Conservation (phyloP, 2,113 vertebrate species). For the Loxodonta africana region DNA sequence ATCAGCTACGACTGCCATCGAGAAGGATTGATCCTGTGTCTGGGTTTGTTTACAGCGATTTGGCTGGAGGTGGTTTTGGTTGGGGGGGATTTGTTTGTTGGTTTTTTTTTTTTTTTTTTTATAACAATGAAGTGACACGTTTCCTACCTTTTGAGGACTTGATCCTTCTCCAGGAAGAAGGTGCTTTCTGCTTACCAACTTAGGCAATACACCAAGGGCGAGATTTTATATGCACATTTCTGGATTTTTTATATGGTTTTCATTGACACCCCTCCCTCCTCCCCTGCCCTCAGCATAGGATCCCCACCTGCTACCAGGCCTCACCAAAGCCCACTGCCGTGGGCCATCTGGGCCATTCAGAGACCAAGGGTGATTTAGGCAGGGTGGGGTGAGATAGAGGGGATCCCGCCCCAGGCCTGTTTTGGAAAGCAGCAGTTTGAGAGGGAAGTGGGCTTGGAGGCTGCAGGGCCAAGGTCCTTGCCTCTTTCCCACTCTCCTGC, state of each 20-base stretch:
- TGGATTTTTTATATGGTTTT: constrained; percentile 85
- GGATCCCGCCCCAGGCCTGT: constrained; percentile 40
- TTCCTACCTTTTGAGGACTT: constrained; percentile 87
- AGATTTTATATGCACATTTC: constrained; percentile 88
- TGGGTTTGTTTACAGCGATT: constrained; percentile 88
- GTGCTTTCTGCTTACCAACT: constrained; percentile 84
- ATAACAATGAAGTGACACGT: constrained; percentile 86
- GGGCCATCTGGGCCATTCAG: constrained; percentile 62
- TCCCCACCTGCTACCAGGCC: constrained; percentile 69
- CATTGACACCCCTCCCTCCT: constrained; percentile 73
- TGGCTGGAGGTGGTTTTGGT: constrained; percentile 77
- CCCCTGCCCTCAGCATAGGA: background rate
- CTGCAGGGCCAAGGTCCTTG: background rate
- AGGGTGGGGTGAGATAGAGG: background rate
- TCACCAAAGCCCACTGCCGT: constrained; percentile 80
- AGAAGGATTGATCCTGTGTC: constrained; percentile 83
- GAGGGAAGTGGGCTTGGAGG: constrained; percentile 8
- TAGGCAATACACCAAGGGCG: constrained; percentile 87
- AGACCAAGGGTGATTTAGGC: constrained; percentile 58
- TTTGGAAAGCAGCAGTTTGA: constrained; percentile 43
- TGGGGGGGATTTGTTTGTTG: constrained; percentile 71
- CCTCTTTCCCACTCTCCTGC: background rate
- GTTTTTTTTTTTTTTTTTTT: constrained; percentile 61
- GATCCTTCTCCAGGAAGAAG: constrained; percentile 86
- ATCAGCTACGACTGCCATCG: constrained; percentile 84